Base-by-base conservation (phyloP, 2,888 invertebrate genomes). In the Eudemis profundana region DNA sequence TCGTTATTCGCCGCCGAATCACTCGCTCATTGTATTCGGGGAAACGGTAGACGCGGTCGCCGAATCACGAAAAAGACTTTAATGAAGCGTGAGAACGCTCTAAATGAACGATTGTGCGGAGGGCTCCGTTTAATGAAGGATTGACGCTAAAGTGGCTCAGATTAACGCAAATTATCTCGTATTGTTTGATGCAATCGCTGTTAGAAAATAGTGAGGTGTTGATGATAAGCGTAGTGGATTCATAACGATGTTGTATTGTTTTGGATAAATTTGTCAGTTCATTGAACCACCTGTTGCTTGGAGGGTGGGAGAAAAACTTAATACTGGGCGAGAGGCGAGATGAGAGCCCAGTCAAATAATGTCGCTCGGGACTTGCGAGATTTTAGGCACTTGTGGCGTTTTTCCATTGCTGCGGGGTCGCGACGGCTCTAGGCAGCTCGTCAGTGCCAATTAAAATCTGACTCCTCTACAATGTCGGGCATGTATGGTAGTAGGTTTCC, bases 1-100 rank as follows among this genome's bases (percentile, higher is more conserved):
- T 92, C 92, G 91, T 92, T 92, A 92, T 92, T 90, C 89, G 90
- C 91, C 90, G 90, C 92, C 91, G 90, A 92, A 92, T 92, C 92
- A 92, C 90, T 85, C 87, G 87, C 87, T 90, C 90, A 92, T 92
- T 92, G 92, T 92, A 87, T 84, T 84, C 86, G 82, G 89, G 90
- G 90, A 90, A 91, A 92, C 90, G 91, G 91, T 89, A 91, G 92
- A 90, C 88, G 92, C 90, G 89, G 87, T 87, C 87, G 86, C 85
- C 87, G 87, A 87, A 87, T 88, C 85, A 88, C 89, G 87, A 85
- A 89, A 90, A 91, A 91, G 87, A 90, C 91, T 90, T 90, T 90
- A 90, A 91, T 92, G 92, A 92, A 90, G 82, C 90, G 92, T 92
- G 92, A 90, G 92, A 92, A 90, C 84, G 85, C 79, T 85, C 85